Conservation (phyloP, 1,140 invertebrate species). For the Odontomachus brunneus region DNA sequence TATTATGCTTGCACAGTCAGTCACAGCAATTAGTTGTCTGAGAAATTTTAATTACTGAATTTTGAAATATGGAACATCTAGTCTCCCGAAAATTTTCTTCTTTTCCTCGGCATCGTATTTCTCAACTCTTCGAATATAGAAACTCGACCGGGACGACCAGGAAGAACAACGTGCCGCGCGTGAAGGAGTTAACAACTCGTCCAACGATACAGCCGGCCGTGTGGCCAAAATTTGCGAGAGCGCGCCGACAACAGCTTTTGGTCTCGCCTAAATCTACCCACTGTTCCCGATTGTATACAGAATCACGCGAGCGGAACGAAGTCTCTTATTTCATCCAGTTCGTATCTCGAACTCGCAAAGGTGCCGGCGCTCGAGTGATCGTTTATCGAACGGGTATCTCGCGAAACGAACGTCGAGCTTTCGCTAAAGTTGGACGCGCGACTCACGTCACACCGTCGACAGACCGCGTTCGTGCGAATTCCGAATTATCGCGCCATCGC, state of each 20-base stretch:
- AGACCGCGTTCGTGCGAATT: constrained; percentile 9
- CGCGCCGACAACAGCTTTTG: constrained; percentile 1
- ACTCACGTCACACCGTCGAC: background rate
- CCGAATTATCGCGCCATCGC: background rate
- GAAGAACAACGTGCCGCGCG: background rate
- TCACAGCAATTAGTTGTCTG: no score
- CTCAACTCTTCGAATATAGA: no score
- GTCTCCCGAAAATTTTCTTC: no score
- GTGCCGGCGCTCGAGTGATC: constrained; percentile 15
- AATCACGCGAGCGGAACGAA: constrained; percentile 56
- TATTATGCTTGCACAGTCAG: no score
- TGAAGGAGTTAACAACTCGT: background rate
- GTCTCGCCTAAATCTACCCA: constrained; percentile 45
- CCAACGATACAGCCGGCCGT: background rate
- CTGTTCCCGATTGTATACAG: constrained; percentile 29
- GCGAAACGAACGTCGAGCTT: background rate
- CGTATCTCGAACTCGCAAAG: constrained; percentile 57
- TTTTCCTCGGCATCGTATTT: no score
- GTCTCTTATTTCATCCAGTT: constrained; percentile 56
- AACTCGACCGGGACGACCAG: background rate
- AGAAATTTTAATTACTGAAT: no score
- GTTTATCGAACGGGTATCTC: background rate
- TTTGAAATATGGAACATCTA: no score
- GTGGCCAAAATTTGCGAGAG: constrained; percentile 21
- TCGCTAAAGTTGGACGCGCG: no score